Base-by-base conservation (phyloP, 2,888 invertebrate species). In the Epistrophella euchroma region DNA sequence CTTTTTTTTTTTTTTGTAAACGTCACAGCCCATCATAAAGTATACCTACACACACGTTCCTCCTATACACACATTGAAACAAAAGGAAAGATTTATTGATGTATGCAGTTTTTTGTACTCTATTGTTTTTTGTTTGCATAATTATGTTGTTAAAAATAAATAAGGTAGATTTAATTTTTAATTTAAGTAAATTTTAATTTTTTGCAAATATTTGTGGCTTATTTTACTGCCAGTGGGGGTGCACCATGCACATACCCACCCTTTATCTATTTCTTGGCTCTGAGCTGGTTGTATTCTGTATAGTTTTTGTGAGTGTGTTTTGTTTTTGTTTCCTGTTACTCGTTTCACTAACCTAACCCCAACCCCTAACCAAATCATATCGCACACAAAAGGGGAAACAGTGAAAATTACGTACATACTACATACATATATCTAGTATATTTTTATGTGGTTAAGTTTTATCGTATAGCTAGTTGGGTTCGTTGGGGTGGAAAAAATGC, bases 21-120 rank as follows among this genome's bases (percentile, higher is more conserved):
- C 86, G 86, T 86, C 86, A 77, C 60, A 70, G 77, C 50, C 35
- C 77, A 62, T 75, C 70, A 86, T 73, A 81, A 60, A 70, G 77
- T 71, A 82, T 78, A 68, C 68, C 68, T 52, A 81, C 72, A 82
- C 86, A 86, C 77, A 82, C 77, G 60, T 71, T 45, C 71, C 37
- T 40, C 71, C 37, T 40, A 71, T 68, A 71, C 73, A 78, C 82
- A 82, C 47, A 66, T 72, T 58, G 50, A 79, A 71, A 79, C 72
- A 76, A 60, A 60, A 73, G 72, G 80, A 85, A 52, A 72, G 73
- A 86, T 52, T 66, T 71, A 74, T 86, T 70, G 74, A 86, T 82
- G 86, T 82, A 82, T 82, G 86, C 84, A 40, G 66, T 68, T 58
- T 60, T 55, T 68, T 72, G 2, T 60, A 52, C 64, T 52, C 43